phyloP scores from a whole-genome alignment of 2,888 invertebrate genomes.

The Melinopterus prodromus region DNA sequence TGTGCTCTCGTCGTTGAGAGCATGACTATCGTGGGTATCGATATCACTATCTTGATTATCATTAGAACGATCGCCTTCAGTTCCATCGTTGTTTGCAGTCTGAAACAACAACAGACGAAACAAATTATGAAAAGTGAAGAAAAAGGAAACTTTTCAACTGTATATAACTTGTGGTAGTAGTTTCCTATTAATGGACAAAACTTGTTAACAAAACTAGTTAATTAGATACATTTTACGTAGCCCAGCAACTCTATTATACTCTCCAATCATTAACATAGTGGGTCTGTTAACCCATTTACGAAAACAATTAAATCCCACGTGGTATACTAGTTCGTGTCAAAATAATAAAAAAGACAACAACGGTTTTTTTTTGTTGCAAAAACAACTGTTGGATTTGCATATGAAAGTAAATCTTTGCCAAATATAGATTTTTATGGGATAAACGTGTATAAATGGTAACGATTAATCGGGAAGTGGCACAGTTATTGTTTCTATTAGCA shows the following conservation, averaged over 20 bases:
- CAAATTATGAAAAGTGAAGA: neutral
- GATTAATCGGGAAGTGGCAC: neutral
- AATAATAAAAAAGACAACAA: neutral
- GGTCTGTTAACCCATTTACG: neutral
- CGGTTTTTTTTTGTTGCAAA: neutral
- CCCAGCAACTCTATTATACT: neutral
- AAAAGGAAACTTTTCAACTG: neutral
- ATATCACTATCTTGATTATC: slow-evolving; percentile 57
- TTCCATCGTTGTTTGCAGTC: slow-evolving; percentile 51
- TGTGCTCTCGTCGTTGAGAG: slow-evolving; percentile 42
- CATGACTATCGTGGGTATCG: slow-evolving; percentile 52
- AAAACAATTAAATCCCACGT: neutral
- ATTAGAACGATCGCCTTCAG: slow-evolving; percentile 55
- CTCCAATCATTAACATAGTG: neutral
- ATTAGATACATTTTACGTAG: neutral
- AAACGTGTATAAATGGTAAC: neutral
- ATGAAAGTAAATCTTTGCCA: neutral
- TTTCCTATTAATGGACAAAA: slow-evolving; percentile 5
- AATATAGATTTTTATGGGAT: neutral
- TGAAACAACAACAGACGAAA: slow-evolving; percentile 23
- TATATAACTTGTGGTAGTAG: neutral
- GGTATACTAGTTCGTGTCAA: neutral
- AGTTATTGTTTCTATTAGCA: neutral
- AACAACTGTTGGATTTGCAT: neutral
- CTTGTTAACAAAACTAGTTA: neutral